Evolutionary conservation across 2,797 vertebrate genomes (phyloP).

Genomic region (Pseudomugil gertrudae): DNA sequence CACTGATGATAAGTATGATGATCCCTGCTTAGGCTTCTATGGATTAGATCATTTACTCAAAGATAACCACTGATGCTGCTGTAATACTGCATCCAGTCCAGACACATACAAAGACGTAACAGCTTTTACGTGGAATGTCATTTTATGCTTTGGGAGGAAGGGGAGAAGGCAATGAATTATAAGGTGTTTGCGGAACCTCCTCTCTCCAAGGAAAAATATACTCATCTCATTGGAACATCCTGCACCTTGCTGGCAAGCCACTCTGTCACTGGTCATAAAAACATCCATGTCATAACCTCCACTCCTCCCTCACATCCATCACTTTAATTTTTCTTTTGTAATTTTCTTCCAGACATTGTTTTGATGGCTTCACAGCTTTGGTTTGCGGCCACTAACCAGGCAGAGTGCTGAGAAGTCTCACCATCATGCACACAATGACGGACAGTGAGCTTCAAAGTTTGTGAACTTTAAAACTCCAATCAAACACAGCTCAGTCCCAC

Average conservation of each 20-base stretch:
- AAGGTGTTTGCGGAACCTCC: conserved; percentile 37
- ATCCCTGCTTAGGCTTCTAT: conserved; percentile 24
- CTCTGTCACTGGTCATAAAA: conserved; percentile 54
- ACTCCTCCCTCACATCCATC: conserved; percentile 57
- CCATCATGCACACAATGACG: neutral
- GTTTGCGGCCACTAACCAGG: conserved; percentile 19
- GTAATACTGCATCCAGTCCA: neutral
- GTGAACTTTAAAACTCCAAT: neutral
- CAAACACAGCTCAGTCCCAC: conserved; percentile 4
- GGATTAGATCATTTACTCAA: conserved; percentile 37
- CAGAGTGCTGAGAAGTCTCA: conserved; percentile 11
- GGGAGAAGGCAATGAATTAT: conserved; percentile 51
- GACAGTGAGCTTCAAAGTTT: neutral
- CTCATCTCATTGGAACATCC: conserved; percentile 61
- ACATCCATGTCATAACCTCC: conserved; percentile 57
- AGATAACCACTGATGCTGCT: conserved; percentile 22
- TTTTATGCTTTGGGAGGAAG: conserved; percentile 49
- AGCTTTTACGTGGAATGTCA: conserved; percentile 37
- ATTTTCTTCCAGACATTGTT: conserved; percentile 36
- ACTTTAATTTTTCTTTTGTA: conserved; percentile 46
- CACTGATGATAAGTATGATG: conserved; percentile 21
- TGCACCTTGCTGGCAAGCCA: conserved; percentile 49
- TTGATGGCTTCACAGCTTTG: conserved; percentile 31
- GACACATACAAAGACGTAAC: conserved; percentile 20
- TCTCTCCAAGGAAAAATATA: conserved; percentile 58